Evolutionary conservation across 2,888 invertebrate genomes (phyloP).

Genomic region (Alviniconcha strummeri): DNA sequence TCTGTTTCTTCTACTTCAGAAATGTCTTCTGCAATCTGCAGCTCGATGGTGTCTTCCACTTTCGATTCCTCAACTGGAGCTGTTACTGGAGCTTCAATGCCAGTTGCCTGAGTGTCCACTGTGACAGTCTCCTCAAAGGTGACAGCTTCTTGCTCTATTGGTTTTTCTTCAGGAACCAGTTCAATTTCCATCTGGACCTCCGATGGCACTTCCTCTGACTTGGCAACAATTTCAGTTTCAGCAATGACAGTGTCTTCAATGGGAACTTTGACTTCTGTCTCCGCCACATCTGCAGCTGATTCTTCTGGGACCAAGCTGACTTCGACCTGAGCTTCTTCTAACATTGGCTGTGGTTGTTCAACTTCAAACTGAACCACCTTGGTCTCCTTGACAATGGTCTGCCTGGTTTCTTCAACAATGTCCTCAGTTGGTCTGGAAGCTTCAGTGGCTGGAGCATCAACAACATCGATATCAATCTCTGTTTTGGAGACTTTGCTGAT

Average conservation of each 20-base stretch:
- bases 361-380: slow-evolving; percentile 33
- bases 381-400: slow-evolving; percentile 49
- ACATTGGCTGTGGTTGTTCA: slow-evolving; percentile 35
- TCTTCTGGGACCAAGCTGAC: slow-evolving; percentile 47
- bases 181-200: slow-evolving; percentile 37
- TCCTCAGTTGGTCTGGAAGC: slow-evolving; percentile 56
- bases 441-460: slow-evolving; percentile 41
- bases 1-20: slow-evolving; percentile 41
- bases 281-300: slow-evolving; percentile 29
- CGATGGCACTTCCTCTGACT: slow-evolving; percentile 27
- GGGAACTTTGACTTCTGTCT: slow-evolving; percentile 42
- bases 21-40: slow-evolving; percentile 49
- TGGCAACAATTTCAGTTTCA: slow-evolving; percentile 44
- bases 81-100: slow-evolving; percentile 38
- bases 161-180: slow-evolving; percentile 31
- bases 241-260: slow-evolving; percentile 43
- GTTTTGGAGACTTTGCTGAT: slow-evolving; percentile 50
- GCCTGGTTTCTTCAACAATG: slow-evolving; percentile 54
- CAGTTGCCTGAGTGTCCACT: slow-evolving; percentile 22
- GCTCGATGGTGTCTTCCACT: slow-evolving; percentile 37
- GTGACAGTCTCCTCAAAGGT: slow-evolving; percentile 26
- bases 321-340: slow-evolving; percentile 50
- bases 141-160: slow-evolving; percentile 34
- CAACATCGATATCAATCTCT: slow-evolving; percentile 48
- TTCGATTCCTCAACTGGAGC: slow-evolving; percentile 36